Percentiles rank a stretch among this genome's conserved stretches.
phyloP scores from a whole-genome alignment of 2,888 invertebrate species.

The Trichogramma dendrolimi region DNA sequence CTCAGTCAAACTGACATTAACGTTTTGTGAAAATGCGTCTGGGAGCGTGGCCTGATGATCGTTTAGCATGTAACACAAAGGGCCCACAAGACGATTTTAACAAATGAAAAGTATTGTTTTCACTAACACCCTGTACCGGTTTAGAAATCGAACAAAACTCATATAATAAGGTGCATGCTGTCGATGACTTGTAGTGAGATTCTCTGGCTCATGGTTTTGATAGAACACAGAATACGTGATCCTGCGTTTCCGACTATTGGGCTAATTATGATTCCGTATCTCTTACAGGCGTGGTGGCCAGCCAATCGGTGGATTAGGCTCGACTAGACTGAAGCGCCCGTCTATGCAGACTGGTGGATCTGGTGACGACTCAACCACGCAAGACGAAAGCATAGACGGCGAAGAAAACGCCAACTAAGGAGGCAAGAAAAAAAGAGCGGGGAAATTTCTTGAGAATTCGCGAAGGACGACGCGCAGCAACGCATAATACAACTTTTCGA shows the following conservation, averaged over 20 bases:
- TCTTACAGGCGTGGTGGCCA: slow-evolving; percentile 55
- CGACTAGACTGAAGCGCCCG: slow-evolving; percentile 66
- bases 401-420: slow-evolving; percentile 61
- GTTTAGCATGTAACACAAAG: slow-evolving; percentile 23
- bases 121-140: no score
- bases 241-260: slow-evolving; percentile 4
- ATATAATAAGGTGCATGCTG: no score
- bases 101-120: no score
- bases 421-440: slow-evolving; percentile 12
- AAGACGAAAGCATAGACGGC: slow-evolving; percentile 73
- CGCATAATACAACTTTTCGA: not conserved
- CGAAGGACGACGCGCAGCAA: slow-evolving; percentile 22
- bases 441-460: slow-evolving; percentile 19
- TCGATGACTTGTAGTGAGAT: no score
- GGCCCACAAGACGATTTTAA: slow-evolving; percentile 13
- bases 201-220: no score
- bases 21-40: slow-evolving; percentile 14
- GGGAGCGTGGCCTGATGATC: slow-evolving; percentile 1
- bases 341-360: slow-evolving; percentile 68
- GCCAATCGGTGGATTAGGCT: slow-evolving; percentile 60
- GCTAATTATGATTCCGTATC: not conserved
- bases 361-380: slow-evolving; percentile 72
- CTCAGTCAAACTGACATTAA: not conserved
- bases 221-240: no score
- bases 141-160: no score